Evolutionary conservation across 2,797 vertebrate species (phyloP).

Genomic region (Enteromius paludinosus): DNA sequence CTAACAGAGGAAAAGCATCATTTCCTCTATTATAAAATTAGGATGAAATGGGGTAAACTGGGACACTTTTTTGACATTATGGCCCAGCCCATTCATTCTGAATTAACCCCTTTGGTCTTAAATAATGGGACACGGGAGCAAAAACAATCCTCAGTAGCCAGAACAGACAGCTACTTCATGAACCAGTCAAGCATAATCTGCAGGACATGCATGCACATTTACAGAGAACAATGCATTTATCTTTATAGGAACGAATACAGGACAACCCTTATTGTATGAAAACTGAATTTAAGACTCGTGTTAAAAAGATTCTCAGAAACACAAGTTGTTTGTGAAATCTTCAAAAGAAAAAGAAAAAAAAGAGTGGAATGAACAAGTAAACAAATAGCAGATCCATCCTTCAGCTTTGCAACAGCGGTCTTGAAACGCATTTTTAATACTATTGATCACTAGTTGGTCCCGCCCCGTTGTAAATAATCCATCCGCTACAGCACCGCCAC

Average conservation of each 20-base stretch:
- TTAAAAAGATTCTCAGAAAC: not conserved
- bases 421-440: conserved; percentile 1
- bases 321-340: not conserved
- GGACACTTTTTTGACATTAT: not conserved
- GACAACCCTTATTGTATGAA: not conserved
- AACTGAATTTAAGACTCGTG: not conserved
- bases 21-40: not conserved
- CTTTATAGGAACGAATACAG: not conserved
- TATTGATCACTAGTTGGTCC: conserved; percentile 13
- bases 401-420: not conserved
- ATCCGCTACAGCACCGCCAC: conserved; percentile 2
- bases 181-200: not conserved
- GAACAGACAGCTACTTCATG: conserved; percentile 11
- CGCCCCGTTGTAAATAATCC: conserved; percentile 31
- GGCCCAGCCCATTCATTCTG: not conserved
- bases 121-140: not conserved
- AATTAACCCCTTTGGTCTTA: conserved; percentile 7
- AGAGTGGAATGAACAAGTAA: not conserved
- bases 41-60: not conserved
- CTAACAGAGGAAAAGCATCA: not conserved
- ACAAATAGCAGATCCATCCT: not conserved
- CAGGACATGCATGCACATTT: conserved; percentile 21
- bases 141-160: conserved; percentile 14
- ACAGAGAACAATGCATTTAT: not conserved
- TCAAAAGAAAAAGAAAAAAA: not conserved